These are phyloP conservation scores for Ornithoptera priamus DNA, from an alignment of 2,888 invertebrate genomes.

Conservation along the genomic window DNA sequence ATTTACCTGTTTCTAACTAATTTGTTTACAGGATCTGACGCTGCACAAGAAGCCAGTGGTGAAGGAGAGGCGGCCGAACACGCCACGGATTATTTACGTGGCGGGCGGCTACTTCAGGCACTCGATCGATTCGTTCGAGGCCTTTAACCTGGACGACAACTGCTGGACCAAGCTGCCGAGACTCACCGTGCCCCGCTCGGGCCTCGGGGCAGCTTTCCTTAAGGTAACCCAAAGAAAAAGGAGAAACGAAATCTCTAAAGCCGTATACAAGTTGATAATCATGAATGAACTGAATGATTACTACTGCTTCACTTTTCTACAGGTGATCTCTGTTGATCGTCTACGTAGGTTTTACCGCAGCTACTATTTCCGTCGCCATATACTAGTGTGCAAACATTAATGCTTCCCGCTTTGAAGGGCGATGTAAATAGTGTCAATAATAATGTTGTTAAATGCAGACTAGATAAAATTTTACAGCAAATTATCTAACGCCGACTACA, in stretches of 20 bases:
- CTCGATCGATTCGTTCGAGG: conserved; percentile 92
- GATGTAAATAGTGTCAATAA: too few relatives aligned
- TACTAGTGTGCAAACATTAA: too few relatives aligned
- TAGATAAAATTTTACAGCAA: too few relatives aligned
- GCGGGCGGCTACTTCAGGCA: conserved; percentile 94
- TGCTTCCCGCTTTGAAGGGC: too few relatives aligned
- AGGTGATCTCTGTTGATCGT: too few relatives aligned
- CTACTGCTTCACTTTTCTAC: too few relatives aligned
- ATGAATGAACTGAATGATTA: too few relatives aligned
- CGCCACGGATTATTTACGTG: conserved; percentile 93
- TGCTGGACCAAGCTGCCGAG: conserved; percentile 90
- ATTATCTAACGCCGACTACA: too few relatives aligned
- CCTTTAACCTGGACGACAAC: conserved; percentile 92
- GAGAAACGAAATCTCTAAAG: not conserved
- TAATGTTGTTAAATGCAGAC: too few relatives aligned
- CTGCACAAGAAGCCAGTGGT: conserved; percentile 92
- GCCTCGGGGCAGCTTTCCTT: conserved; percentile 91
- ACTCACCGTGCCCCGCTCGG: conserved; percentile 93
- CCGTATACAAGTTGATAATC: too few relatives aligned
- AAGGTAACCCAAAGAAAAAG: conserved; percentile 70
- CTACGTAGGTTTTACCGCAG: too few relatives aligned
- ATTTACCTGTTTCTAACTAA: not conserved
- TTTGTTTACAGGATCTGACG: conserved; percentile 85
- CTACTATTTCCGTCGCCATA: too few relatives aligned
- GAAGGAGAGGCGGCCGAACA: conserved; percentile 92